phyloP scores from a whole-genome alignment of 2,113 vertebrate genomes.

The Tachysurus fulvidraco region DNA sequence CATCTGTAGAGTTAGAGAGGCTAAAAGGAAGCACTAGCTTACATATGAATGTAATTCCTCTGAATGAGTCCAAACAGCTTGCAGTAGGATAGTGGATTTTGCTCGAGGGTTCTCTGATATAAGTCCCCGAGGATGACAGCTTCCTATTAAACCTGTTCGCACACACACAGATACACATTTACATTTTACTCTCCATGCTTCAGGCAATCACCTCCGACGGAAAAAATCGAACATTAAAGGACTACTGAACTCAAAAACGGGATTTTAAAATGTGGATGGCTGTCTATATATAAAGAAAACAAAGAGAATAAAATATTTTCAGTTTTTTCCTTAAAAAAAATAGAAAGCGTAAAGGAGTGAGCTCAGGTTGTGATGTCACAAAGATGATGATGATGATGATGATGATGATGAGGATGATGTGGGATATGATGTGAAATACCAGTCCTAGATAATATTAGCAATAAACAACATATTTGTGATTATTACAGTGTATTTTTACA shows the following conservation, averaged over 20 bases:
- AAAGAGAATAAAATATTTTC: background rate
- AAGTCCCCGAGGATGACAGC: constrained; percentile 40
- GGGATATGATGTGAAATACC: background rate
- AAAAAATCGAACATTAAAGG: background rate
- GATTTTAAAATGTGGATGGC: background rate
- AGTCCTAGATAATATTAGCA: background rate
- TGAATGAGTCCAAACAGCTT: constrained; percentile 38
- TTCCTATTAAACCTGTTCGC: constrained; percentile 33
- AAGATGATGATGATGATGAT: background rate
- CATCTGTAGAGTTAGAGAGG: constrained; percentile 9
- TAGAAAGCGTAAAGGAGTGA: background rate
- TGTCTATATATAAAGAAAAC: background rate
- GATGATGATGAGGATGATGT: background rate
- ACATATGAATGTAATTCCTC: constrained; percentile 51
- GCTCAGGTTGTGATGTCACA: background rate
- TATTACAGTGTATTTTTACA: background rate
- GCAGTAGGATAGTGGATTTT: constrained; percentile 42
- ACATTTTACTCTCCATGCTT: constrained; percentile 21
- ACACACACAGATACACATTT: constrained; percentile 41
- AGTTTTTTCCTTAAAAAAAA: background rate
- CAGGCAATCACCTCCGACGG: constrained; percentile 7
- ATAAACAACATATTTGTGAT: background rate
- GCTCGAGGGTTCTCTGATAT: constrained; percentile 44
- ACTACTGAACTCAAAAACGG: background rate
- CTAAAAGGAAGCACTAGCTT: constrained; percentile 25